Evolutionary conservation across 2,888 invertebrate genomes (phyloP), one percentile per base, ranked within the genome.

Genomic region (Agriopis marginaria): DNA sequence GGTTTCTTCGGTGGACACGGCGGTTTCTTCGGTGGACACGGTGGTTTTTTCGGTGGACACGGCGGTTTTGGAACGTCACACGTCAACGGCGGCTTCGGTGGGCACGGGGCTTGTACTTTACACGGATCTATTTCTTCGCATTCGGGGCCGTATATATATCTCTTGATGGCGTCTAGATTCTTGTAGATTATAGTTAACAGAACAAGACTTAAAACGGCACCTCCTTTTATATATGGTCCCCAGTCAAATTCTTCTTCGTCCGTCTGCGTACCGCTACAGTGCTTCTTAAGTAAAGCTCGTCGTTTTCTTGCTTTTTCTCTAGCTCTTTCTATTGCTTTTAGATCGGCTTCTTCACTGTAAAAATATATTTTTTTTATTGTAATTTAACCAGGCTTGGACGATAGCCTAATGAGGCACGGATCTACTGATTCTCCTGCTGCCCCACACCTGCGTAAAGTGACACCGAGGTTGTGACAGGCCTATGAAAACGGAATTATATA

Each of bases 161-260:
- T 62, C 32, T 44, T 62, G 32, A 62, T 53, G 10, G 23, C 42
- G 14, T 53, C 45, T 7, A n/a, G 42, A 42, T 62, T 23, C 53
- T 32, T 62, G 53, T 53, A 62, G n/a, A 53, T 39, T 8, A 62
- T 9, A 3, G 44, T 32, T 9, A 51, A 9, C 9, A 53, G 17
- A 11, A 53, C 14, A 12, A 62, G 44, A 51, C 53, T 7, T 10
- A 62, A 6, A 17, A 62, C 2, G 9, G 23, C 45, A 11, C 62
- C 62, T 11, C n/a, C 62, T 44, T 53, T 44, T 44, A 62, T 9
- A 17, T 53, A 53, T 5, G 62, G 62, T 11, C 23, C 23, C 62
- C 62, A 62, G n/a, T 62, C 62, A 17, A 62, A 62, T 23, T 23
- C 32, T n/a, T 50, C 50, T 12, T 62, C 53, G n/a, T 62, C 62